phyloP scores from a whole-genome alignment of 2,888 invertebrate species.

The Omphaloscelis lunosa region DNA sequence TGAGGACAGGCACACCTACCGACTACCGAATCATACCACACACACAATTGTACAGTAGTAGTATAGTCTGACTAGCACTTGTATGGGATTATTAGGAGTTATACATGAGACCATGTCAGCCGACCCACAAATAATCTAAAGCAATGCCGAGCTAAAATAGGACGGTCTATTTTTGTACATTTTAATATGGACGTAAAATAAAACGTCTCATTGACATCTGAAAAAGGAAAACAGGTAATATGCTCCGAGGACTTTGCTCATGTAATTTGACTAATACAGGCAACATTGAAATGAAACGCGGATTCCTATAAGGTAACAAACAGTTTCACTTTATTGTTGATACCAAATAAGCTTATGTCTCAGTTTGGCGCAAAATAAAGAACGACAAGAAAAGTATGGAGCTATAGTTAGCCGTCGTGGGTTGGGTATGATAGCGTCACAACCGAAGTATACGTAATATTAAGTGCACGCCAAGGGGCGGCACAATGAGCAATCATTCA shows the following conservation, averaged over 20 bases:
- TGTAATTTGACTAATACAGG: constrained; percentile 59
- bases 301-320: constrained; percentile 53
- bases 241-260: constrained; percentile 31
- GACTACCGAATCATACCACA: constrained; percentile 63
- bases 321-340: constrained; percentile 55
- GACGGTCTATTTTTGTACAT: constrained; percentile 55
- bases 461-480: constrained; percentile 73
- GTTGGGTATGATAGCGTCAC: constrained; percentile 68
- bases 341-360: constrained; percentile 61
- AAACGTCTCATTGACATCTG: constrained; percentile 55
- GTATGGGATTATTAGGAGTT: constrained; percentile 32
- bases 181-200: constrained; percentile 54
- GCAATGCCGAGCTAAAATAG: constrained; percentile 59
- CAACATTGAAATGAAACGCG: constrained; percentile 58
- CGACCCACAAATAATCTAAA: constrained; percentile 56
- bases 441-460: constrained; percentile 62
- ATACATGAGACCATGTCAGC: constrained; percentile 51
- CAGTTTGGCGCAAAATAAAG: constrained; percentile 59
- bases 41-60: constrained; percentile 57
- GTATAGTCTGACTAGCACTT: constrained; percentile 44
- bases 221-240: constrained; percentile 50
- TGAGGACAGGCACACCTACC: constrained; percentile 59
- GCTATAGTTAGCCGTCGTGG: constrained; percentile 62
- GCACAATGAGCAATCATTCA: constrained; percentile 75
- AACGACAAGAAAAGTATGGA: constrained; percentile 56